These are phyloP conservation scores for Ondatra zibethicus DNA, from an alignment of 2,113 vertebrate species.

Conservation along the genomic window DNA sequence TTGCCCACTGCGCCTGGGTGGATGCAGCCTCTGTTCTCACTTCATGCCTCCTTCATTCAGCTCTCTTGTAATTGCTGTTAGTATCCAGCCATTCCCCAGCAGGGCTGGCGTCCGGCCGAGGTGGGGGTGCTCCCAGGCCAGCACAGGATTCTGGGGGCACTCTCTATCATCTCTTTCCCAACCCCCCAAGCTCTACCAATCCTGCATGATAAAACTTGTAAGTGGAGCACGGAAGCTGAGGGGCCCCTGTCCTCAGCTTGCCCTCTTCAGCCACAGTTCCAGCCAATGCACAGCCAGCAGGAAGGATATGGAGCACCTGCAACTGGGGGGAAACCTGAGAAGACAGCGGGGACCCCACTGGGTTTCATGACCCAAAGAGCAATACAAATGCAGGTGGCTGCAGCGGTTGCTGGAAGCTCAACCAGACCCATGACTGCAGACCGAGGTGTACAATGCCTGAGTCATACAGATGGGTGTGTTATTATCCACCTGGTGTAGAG, in stretches of 20 bases:
- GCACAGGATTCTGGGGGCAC: neutral
- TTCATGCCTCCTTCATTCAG: neutral
- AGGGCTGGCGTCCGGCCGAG: constrained; percentile 14
- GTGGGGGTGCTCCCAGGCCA: neutral
- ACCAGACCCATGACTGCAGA: neutral
- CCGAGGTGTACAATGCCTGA: neutral
- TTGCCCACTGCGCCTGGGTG: neutral
- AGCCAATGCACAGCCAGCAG: neutral
- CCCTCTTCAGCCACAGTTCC: neutral
- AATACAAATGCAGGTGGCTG: constrained; percentile 26
- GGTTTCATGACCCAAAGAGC: neutral
- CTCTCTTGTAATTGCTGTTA: constrained; percentile 11
- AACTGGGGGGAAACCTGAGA: neutral
- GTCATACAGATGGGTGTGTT: constrained; percentile 55
- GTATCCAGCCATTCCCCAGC: neutral
- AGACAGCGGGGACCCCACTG: neutral
- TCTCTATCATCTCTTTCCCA: neutral
- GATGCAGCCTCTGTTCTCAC: neutral
- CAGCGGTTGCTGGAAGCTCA: constrained; percentile 25
- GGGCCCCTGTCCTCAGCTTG: neutral
- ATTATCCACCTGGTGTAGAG: constrained; percentile 20
- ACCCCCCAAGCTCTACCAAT: constrained; percentile 28
- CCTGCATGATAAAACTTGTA: constrained; percentile 46
- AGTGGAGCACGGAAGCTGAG: neutral
- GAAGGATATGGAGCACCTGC: neutral